These are phyloP conservation scores for Hypercompe scribonia DNA, from an alignment of 2,888 invertebrate genomes.

Conservation along the genomic window DNA sequence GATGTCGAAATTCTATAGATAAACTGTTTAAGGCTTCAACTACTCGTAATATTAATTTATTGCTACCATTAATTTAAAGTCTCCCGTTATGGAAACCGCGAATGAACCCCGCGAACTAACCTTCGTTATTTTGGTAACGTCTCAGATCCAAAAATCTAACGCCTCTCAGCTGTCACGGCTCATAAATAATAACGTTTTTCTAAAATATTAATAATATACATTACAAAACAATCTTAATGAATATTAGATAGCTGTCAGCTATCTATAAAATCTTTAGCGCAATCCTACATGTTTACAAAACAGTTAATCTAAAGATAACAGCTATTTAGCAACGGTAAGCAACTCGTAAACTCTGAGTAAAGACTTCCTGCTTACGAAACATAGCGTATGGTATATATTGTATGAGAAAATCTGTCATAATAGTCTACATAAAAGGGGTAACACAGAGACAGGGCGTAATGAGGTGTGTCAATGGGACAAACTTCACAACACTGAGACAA, in stretches of 20 bases:
- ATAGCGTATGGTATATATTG: not conserved
- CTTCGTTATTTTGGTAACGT: no score
- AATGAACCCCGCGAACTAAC: no score
- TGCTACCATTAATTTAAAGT: no score
- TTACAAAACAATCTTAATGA: not conserved
- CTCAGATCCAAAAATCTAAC: no score
- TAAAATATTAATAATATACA: not conserved
- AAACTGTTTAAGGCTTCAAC: no score
- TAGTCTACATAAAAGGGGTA: not conserved
- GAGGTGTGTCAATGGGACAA: not conserved
- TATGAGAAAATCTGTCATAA: constrained; percentile 4
- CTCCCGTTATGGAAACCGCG: no score
- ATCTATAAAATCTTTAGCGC: not conserved
- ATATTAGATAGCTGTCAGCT: not conserved
- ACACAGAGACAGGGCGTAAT: not conserved
- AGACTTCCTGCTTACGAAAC: constrained; percentile 3
- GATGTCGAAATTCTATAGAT: no score
- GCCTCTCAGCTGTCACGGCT: no score
- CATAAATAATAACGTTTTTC: no score
- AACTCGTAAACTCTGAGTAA: constrained; percentile 2
- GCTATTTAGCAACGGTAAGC: constrained; percentile 6
- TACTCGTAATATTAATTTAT: no score
- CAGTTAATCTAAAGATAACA: constrained; percentile 1
- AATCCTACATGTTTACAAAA: not conserved
- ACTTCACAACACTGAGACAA: not conserved